Evolutionary conservation across 2,113 vertebrate species (phyloP).

Genomic region (Opisthocomus hoazin): DNA sequence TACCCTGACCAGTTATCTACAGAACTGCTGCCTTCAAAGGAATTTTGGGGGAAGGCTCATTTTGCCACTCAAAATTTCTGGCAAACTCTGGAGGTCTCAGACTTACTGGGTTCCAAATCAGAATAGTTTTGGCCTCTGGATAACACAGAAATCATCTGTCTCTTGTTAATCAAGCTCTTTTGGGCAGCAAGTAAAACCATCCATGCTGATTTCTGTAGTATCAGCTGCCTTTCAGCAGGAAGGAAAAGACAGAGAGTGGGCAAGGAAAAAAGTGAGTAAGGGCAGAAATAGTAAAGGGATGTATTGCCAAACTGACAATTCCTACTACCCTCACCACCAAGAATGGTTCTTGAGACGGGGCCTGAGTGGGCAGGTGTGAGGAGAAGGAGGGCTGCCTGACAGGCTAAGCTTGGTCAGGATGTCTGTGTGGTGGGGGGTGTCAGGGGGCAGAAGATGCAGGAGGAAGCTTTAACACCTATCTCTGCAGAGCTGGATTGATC

Average conservation of each 20-base stretch:
- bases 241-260: not conserved
- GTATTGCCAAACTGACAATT: not conserved
- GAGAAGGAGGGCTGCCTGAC: not conserved
- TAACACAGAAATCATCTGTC: not conserved
- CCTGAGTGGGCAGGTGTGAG: not conserved
- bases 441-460: not conserved
- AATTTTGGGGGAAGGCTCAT: not conserved
- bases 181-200: not conserved
- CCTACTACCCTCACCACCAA: not conserved
- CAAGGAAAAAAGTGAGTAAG: not conserved
- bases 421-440: rapidly evolving
- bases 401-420: not conserved
- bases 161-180: not conserved
- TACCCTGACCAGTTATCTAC: not conserved
- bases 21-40: not conserved
- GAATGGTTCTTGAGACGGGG: not conserved
- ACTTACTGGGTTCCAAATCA: not conserved
- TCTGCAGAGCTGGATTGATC: not conserved
- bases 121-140: not conserved
- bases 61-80: not conserved
- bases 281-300: not conserved
- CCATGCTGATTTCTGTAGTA: not conserved
- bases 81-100: not conserved
- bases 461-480: not conserved
- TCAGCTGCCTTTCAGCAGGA: not conserved